Percentiles rank a stretch among this genome's conserved stretches.
Conservation (phyloP, 2,888 invertebrate genomes). For the Tinea trinotella region DNA sequence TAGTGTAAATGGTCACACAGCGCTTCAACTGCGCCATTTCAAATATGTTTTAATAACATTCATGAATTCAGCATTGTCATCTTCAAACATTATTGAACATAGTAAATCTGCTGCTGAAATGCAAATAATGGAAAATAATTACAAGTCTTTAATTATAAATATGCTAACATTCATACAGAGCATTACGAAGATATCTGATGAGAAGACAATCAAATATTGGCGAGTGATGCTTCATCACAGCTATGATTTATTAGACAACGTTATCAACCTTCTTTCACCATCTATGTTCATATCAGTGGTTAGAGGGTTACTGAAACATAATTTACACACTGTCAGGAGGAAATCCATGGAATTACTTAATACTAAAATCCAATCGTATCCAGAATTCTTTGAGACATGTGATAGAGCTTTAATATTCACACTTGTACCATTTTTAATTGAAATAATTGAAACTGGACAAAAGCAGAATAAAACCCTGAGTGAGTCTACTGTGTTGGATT, state of each 20-base stretch:
- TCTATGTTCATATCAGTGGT: constrained; percentile 86
- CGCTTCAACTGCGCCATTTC: constrained; percentile 86
- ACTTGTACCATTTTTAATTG: constrained; percentile 74
- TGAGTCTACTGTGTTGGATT: constrained; percentile 64
- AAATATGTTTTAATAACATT: constrained; percentile 86
- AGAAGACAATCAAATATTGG: constrained; percentile 83
- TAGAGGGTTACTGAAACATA: constrained; percentile 79
- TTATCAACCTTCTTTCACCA: constrained; percentile 84
- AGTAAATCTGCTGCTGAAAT: constrained; percentile 66
- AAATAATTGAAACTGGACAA: constrained; percentile 72
- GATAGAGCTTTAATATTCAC: constrained; percentile 64
- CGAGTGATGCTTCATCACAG: constrained; percentile 83
- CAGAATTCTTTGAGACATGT: constrained; percentile 72
- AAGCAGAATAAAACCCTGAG: constrained; percentile 32
- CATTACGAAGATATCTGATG: constrained; percentile 75
- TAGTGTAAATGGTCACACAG: constrained; percentile 74
- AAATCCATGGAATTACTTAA: constrained; percentile 91
- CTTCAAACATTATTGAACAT: constrained; percentile 78
- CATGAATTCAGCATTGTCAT: constrained; percentile 78
- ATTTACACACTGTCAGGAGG: constrained; percentile 78
- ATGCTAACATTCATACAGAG: constrained; percentile 78
- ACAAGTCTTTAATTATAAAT: constrained; percentile 79
- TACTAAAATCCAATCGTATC: constrained; percentile 80
- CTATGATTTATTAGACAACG: constrained; percentile 85
- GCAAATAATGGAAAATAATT: constrained; percentile 71